Base-by-base conservation (phyloP, 2,888 invertebrate genomes). In the Mylabris sibirica region DNA sequence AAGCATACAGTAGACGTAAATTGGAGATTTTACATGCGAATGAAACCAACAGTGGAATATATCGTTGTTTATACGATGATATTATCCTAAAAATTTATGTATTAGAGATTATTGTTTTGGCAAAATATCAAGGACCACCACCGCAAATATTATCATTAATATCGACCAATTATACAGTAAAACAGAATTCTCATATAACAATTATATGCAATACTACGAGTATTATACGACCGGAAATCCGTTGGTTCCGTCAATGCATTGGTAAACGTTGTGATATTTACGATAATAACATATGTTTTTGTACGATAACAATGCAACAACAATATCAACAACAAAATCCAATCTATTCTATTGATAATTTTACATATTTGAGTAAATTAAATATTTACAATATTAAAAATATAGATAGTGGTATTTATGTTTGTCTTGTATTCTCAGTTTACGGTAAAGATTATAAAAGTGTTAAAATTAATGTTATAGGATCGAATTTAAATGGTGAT, bases 161-260 rank as follows among this genome's bases (percentile, higher is more conserved):
- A 59, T 81, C 81, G 14, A 77, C 79, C 9, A 81, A 82, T 65
- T 71, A 78, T 20, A 81, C 82, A 6, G 75, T 79, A 53, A 70
- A 76, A 14, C 72, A 78, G 38, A 81, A 81, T 65, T 76, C 78
- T 63, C 80, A 82, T 71, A 75, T 83, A 24, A 81, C 82, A 17
- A 81, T 84, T 22, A 82, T 81, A 34, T 84, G 84, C 71, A 83
- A 81, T 67, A 80, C 82, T n/a, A 79, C 78, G 35, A 83, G 83
- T 68, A 77, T 78, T 57, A 77, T 78, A 17, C 81, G 80, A 0
- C 82, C 82, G 0, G 76, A 76, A 60, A 81, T 84, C 49, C 78
- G 80, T 67, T 84, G 84, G 84, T 81, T 84, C 68, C 84, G 83
- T 71, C 80, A 80, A 71, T 81, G 82, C 64, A 78, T 78, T 67